A percentile compares a stretch with the other conserved stretches of the same genome.
Evolutionary conservation across 1,140 invertebrate genomes (phyloP).

Genomic region (Drosophila yakuba): DNA sequence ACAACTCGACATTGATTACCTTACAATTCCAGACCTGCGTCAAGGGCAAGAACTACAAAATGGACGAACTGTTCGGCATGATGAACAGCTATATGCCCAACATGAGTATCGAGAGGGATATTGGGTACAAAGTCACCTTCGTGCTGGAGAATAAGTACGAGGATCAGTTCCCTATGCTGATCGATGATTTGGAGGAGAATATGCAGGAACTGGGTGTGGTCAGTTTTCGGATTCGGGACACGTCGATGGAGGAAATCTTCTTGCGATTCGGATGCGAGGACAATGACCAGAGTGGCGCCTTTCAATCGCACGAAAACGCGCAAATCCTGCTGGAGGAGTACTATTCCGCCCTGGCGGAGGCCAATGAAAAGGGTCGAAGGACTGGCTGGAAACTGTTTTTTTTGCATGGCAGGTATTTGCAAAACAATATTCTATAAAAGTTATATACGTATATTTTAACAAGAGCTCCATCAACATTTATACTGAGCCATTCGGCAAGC

Average conservation of each 20-base stretch:
- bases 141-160: conserved; percentile 87
- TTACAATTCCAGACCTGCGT: conserved; percentile 34
- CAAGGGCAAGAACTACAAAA: conserved; percentile 42
- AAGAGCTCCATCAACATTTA: too few relatives aligned
- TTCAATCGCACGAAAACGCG: conserved; percentile 14
- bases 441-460: too few relatives aligned
- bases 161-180: conserved; percentile 86
- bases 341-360: neutral
- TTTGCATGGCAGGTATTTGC: neutral
- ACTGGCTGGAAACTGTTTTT: neutral
- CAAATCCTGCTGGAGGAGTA: conserved; percentile 34
- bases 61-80: neutral
- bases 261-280: conserved; percentile 66
- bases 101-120: conserved; percentile 85
- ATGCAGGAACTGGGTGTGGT: conserved; percentile 87
- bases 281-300: conserved; percentile 19
- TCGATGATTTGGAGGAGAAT: conserved; percentile 86
- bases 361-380: fast-evolving
- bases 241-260: conserved; percentile 94
- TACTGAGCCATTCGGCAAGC: too few relatives aligned
- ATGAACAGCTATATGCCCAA: conserved; percentile 44
- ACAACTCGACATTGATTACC: too few relatives aligned
- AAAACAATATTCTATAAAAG: neutral
- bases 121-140: conserved; percentile 87
- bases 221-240: conserved; percentile 96